Evolutionary conservation across 2,888 invertebrate genomes (phyloP).

Genomic region (Nemoura dubitans): DNA sequence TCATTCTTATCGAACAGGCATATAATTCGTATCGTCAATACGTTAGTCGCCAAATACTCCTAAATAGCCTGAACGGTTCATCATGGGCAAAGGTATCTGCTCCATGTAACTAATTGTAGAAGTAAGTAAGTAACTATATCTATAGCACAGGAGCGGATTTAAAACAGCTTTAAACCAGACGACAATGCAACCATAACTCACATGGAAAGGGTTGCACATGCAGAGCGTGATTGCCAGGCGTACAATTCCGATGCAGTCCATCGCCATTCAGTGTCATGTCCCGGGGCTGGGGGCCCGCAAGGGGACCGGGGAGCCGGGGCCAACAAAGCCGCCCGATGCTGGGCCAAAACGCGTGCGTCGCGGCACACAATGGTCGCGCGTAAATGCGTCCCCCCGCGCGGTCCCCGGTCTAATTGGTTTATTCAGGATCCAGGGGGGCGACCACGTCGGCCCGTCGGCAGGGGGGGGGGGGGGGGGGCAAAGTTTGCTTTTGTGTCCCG

Average conservation of each 20-base stretch:
- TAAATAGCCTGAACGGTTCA: too few species aligned
- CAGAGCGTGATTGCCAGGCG: not conserved
- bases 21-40: not conserved
- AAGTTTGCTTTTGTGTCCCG: not conserved
- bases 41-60: too few species aligned
- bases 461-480: not conserved
- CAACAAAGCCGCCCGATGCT: not conserved
- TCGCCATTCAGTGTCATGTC: not conserved
- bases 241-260: not conserved
- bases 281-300: too few species aligned
- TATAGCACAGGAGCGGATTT: not conserved
- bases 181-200: not conserved
- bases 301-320: not conserved
- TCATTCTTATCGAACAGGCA: not conserved
- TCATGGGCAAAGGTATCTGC: too few species aligned
- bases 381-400: not conserved
- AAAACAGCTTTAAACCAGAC: not conserved
- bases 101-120: not conserved
- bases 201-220: not conserved
- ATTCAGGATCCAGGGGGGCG: not conserved
- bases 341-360: not conserved
- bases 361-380: not conserved
- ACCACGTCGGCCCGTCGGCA: too few species aligned
- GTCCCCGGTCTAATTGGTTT: not conserved
- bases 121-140: not conserved